Evolutionary conservation across 2,888 invertebrate species (phyloP).

Genomic region (Ditula angustiorana): DNA sequence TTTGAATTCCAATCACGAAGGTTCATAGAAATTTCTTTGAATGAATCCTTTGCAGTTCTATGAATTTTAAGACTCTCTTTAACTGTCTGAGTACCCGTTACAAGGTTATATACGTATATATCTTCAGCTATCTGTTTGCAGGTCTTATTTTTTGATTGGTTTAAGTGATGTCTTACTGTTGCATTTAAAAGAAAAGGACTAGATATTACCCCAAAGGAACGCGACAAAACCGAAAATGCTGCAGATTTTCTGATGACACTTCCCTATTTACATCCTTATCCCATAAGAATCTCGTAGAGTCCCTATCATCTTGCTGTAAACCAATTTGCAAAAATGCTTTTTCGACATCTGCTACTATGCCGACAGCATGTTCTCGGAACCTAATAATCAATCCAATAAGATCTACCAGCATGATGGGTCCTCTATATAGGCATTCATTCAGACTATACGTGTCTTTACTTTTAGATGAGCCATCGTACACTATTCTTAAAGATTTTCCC

Average conservation of each 20-base stretch:
- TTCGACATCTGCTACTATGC: neutral
- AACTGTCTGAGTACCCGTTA: neutral
- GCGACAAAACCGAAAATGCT: neutral
- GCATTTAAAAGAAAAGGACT: neutral
- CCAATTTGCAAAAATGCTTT: no score
- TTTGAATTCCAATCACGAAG: neutral
- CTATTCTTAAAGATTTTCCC: neutral
- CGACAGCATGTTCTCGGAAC: neutral
- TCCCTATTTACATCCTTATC: neutral
- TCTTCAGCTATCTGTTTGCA: neutral
- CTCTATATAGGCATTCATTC: constrained; percentile 27
- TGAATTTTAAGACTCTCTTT: neutral
- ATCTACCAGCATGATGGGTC: neutral
- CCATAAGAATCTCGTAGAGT: neutral
- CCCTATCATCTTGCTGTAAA: neutral
- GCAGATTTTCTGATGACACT: neutral
- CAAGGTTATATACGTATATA: neutral
- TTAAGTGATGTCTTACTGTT: no score
- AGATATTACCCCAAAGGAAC: neutral
- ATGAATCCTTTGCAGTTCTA: neutral
- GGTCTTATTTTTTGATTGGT: no score
- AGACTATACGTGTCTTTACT: constrained; percentile 6
- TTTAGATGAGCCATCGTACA: neutral
- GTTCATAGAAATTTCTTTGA: neutral
- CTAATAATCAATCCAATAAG: neutral